Evolutionary conservation across 1,140 invertebrate genomes (phyloP), one percentile per base, ranked within the genome.

Genomic region (Bombus consobrinus): DNA sequence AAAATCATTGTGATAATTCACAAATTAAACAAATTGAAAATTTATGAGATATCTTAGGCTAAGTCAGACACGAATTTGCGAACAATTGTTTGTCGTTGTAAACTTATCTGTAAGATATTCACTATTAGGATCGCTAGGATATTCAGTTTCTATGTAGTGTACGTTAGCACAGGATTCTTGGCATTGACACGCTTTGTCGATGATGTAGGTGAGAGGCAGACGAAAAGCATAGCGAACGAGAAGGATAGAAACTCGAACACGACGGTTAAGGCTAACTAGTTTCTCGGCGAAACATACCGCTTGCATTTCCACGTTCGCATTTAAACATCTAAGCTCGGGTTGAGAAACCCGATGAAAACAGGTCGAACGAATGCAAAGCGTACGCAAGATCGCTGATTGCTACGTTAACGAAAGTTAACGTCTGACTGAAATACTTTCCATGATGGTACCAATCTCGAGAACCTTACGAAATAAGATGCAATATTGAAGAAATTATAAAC

Each of bases 241-340:
- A 81, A 75, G 83, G 88, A 89, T 53, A 47, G 86, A 90, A 90
- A 90, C 80, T 90, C 89, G 89, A 87, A 90, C 88, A 88, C 83
- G 83, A 59, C 88, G 89, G 89, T 90, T 90, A 90, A 90, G 89
- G 89, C 89, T 90, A 90, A 90, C 89, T 82, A 82, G 89, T 90
- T 85, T 77, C 86, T 57, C 47, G n/a, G 64, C 83, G 64, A 53
- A 64, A n/a, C 34, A 87, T 76, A 69, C 57, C 74, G 57, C 59
- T 89, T 90, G 88, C 82, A 88, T 90, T 90, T 90, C 79, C 75
- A 90, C 82, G 86, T 87, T 89, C 87, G 86, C 81, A 77, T 81
- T 72, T 86, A 84, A 82, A 71, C 79, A 82, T 39, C 77, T 80
- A 89, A 64, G 47, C 39, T 34, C 28, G 18, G 18, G 5, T 90